phyloP scores from a whole-genome alignment of 2,888 invertebrate genomes.

The Adineta ricciae region DNA sequence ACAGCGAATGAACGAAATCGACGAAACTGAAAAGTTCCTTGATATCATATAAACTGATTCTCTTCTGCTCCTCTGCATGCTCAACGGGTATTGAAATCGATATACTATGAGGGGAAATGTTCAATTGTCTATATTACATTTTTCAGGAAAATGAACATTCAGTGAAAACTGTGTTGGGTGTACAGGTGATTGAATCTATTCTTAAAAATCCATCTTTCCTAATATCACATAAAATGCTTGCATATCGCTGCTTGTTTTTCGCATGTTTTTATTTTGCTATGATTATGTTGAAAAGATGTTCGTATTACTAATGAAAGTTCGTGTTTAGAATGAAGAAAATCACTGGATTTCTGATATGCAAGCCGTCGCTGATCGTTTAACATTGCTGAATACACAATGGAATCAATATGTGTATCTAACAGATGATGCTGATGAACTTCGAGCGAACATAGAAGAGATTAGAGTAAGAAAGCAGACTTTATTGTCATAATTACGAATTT shows the following conservation, averaged over 20 bases:
- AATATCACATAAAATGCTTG: too few relatives aligned
- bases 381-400: background rate
- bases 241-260: background rate
- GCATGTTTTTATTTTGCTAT: background rate
- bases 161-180: too few relatives aligned
- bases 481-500: background rate
- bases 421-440: background rate
- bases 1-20: background rate
- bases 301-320: background rate
- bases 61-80: too few relatives aligned
- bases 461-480: background rate
- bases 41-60: too few relatives aligned
- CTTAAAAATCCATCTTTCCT: background rate
- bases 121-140: too few relatives aligned
- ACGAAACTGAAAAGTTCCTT: too few relatives aligned
- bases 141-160: too few relatives aligned
- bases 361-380: background rate
- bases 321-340: background rate
- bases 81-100: too few relatives aligned
- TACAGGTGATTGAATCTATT: too few relatives aligned
- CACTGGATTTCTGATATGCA: background rate
- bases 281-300: background rate
- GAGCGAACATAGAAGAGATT: background rate
- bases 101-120: too few relatives aligned
- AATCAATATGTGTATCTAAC: slow-evolving; percentile 2